A percentile compares a stretch with the other conserved stretches of the same genome.
Conservation (phyloP, 2,113 vertebrate genomes). For the Polypterus bichir region DNA sequence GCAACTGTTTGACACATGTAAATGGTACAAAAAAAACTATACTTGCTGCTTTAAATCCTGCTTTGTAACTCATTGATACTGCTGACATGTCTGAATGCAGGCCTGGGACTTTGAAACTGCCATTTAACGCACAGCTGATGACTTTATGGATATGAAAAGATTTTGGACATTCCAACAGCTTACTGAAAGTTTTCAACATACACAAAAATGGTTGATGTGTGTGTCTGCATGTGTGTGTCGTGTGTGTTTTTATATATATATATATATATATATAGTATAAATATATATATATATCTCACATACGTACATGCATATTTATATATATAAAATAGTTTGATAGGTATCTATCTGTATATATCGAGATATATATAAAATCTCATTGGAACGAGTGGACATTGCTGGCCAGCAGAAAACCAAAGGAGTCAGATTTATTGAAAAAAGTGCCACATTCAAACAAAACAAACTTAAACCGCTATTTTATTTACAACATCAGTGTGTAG, state of each 20-base stretch:
- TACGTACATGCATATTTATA: too few relatives aligned
- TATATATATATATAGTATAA: too few relatives aligned
- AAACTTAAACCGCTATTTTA: constrained; percentile 30
- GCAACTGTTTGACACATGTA: too few relatives aligned
- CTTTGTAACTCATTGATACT: background rate
- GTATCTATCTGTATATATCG: too few relatives aligned
- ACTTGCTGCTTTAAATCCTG: too few relatives aligned
- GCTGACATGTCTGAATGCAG: background rate
- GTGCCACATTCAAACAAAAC: constrained; percentile 50
- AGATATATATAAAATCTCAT: too few relatives aligned
- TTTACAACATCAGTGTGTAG: constrained; percentile 48
- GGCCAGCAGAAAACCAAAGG: constrained; percentile 79
- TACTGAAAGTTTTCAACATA: background rate
- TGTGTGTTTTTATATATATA: too few relatives aligned
- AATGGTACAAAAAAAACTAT: too few relatives aligned
- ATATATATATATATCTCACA: too few relatives aligned
- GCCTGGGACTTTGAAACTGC: background rate
- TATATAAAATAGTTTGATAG: too few relatives aligned
- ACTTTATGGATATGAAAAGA: background rate
- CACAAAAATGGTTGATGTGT: background rate
- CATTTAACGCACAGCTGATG: constrained; percentile 1
- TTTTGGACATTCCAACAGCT: background rate
- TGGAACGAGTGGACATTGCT: constrained; percentile 33
- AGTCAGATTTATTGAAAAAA: constrained; percentile 56
- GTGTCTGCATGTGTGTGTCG: background rate